Conservation (phyloP, 2,888 invertebrate genomes). For the Torymus tubicola region DNA sequence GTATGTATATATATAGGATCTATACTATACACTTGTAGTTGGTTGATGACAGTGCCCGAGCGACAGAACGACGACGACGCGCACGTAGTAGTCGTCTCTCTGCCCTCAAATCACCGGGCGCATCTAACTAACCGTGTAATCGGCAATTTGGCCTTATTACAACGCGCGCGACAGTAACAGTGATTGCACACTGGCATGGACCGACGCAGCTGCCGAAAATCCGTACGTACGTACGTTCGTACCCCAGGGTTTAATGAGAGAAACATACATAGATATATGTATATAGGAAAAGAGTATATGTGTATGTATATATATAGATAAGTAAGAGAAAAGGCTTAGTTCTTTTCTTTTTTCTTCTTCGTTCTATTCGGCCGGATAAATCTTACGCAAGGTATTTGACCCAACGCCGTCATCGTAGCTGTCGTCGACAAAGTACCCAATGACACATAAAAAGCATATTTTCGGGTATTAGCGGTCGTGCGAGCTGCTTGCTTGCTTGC, state of each 20-base stretch:
- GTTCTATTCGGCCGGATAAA: no score
- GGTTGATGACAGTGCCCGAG: conserved; percentile 37
- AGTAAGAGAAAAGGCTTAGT: no score
- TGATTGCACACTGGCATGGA: background rate
- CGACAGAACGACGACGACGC: conserved; percentile 60
- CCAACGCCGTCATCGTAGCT: no score
- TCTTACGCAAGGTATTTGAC: background rate
- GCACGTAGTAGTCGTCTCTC: conserved; percentile 48
- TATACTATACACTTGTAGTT: background rate
- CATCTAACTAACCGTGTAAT: conserved; percentile 75
- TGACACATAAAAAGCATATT: conserved; percentile 76
- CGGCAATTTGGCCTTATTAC: conserved; percentile 71
- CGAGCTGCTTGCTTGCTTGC: conserved; percentile 55
- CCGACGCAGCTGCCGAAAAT: conserved; percentile 44
- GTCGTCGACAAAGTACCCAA: conserved; percentile 71
- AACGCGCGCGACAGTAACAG: conserved; percentile 44
- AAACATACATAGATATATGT: background rate
- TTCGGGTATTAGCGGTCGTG: conserved; percentile 70
- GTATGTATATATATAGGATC: no score
- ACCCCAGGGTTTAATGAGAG: conserved; percentile 16
- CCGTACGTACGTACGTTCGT: no score
- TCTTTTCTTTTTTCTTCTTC: no score
- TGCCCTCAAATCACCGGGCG: conserved; percentile 73
- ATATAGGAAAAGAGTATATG: no score
- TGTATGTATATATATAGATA: no score